Conservation (phyloP, 2,797 vertebrate genomes). For the Trachurus trachurus region DNA sequence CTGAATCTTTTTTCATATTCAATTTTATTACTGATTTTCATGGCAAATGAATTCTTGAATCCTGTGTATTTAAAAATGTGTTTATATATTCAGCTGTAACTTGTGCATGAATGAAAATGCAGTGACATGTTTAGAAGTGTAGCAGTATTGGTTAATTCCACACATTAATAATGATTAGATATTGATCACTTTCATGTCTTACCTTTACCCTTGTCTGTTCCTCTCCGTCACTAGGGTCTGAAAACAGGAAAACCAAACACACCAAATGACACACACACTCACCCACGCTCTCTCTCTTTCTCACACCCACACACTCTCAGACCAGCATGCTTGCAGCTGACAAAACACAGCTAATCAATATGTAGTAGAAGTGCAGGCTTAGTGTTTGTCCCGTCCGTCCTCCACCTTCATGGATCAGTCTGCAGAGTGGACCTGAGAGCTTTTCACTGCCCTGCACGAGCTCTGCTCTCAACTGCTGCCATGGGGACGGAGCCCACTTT, state of each 20-base stretch:
- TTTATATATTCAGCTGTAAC: neutral
- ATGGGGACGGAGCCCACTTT: slow-evolving; percentile 63
- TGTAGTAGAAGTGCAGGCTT: neutral
- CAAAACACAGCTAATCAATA: slow-evolving; percentile 13
- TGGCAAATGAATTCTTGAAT: neutral
- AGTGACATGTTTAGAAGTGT: neutral
- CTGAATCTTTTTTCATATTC: neutral
- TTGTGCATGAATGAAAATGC: neutral
- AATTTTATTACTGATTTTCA: neutral
- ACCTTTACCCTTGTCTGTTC: slow-evolving; percentile 53
- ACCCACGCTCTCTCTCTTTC: neutral
- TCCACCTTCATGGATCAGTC: slow-evolving; percentile 48
- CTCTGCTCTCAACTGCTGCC: slow-evolving; percentile 45
- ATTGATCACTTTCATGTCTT: slow-evolving; percentile 30
- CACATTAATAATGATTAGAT: neutral
- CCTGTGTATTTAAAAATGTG: neutral
- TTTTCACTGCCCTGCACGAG: slow-evolving; percentile 30
- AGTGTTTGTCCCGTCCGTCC: slow-evolving; percentile 25
- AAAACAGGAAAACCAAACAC: slow-evolving; percentile 37
- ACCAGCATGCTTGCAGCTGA: slow-evolving; percentile 16
- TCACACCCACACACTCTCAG: slow-evolving; percentile 18
- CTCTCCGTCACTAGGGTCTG: slow-evolving; percentile 25
- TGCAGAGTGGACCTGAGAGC: slow-evolving; percentile 42
- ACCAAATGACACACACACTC: neutral
- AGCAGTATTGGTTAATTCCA: neutral